Conservation (phyloP, 2,888 invertebrate genomes). For the Drosophila birchii region DNA sequence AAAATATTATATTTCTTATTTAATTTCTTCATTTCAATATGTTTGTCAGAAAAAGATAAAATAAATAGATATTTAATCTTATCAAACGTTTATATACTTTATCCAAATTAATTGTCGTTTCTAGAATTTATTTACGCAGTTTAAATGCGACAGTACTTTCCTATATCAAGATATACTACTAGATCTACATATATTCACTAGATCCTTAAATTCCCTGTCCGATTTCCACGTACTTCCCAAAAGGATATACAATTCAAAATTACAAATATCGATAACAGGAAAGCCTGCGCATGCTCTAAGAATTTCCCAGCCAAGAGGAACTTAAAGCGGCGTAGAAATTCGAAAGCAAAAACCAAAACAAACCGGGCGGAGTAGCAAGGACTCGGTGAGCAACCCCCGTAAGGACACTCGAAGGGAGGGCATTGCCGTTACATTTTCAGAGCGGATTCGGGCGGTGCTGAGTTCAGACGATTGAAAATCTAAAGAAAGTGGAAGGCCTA, state of each 20-base stretch:
- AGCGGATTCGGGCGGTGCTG: conserved; percentile 51
- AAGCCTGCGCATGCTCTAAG: conserved; percentile 71
- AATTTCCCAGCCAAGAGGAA: conserved; percentile 58
- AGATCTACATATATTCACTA: not conserved
- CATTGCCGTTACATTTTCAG: conserved; percentile 45
- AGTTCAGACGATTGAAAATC: conserved; percentile 47
- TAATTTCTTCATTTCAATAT: not conserved
- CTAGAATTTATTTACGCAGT: no score
- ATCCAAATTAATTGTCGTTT: not conserved
- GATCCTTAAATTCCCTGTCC: not conserved
- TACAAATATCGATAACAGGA: conserved; percentile 67
- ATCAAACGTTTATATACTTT: not conserved
- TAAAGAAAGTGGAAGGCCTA: not conserved
- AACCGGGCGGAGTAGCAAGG: conserved; percentile 15
- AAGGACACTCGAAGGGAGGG: conserved; percentile 62
- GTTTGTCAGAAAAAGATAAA: not conserved
- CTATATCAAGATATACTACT: not conserved
- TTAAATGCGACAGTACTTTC: not conserved
- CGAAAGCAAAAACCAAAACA: conserved; percentile 67
- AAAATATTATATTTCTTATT: not conserved
- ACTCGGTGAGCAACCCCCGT: conserved; percentile 60
- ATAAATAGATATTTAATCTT: not conserved
- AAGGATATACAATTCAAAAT: not conserved
- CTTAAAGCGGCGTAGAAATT: conserved; percentile 47
- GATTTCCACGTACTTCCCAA: conserved; percentile 9